Conservation (phyloP, 2,113 vertebrate genomes). For the Oceanodroma tethys region DNA sequence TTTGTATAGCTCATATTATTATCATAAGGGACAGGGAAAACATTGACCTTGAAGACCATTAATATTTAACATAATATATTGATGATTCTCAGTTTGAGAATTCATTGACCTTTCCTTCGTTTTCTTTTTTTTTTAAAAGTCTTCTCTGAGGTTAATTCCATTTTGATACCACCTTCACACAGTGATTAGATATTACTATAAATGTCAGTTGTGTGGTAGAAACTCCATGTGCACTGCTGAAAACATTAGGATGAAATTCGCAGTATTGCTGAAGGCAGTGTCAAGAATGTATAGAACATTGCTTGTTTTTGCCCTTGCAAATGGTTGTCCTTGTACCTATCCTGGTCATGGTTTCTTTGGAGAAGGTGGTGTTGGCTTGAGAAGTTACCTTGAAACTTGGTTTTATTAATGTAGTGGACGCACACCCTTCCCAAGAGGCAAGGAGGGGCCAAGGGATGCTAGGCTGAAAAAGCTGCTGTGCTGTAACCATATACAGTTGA, state of each 20-base stretch:
- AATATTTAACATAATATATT: background rate
- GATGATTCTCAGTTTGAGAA: background rate
- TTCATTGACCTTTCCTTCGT: background rate
- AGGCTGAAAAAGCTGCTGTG: background rate
- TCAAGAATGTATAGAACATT: background rate
- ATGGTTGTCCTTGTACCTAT: background rate
- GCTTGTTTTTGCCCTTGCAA: background rate
- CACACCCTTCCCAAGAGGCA: background rate
- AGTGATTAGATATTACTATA: background rate
- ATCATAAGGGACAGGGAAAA: background rate
- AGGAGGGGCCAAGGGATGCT: background rate
- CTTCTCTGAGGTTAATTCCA: background rate
- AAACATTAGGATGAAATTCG: background rate
- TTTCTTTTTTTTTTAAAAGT: background rate
- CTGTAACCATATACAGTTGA: background rate
- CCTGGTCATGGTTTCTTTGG: background rate
- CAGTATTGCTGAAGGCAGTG: background rate
- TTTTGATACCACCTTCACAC: background rate
- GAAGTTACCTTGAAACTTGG: background rate
- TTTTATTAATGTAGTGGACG: background rate
- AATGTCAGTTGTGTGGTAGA: background rate
- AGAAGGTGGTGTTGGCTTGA: background rate
- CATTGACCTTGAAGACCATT: background rate
- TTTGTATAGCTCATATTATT: background rate
- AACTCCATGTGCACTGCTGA: rapidly evolving